phyloP scores from a whole-genome alignment of 2,888 invertebrate species.

The Podabrus alpinus region DNA sequence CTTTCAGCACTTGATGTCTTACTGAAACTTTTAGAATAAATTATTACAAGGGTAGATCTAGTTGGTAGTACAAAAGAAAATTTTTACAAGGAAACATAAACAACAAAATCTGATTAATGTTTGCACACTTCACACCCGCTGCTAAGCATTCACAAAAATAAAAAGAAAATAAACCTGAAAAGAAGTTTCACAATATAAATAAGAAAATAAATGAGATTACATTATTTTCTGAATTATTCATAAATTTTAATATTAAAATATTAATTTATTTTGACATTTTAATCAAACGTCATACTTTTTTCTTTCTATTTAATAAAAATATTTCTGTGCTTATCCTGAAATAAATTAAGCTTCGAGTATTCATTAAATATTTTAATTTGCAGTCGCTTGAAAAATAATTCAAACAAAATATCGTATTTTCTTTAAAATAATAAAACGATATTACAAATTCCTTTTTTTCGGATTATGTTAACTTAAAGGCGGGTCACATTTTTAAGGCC shows the following conservation, averaged over 20 bases:
- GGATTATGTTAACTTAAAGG: no score
- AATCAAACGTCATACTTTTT: not conserved
- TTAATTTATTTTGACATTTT: not conserved
- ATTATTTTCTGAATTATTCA: not conserved
- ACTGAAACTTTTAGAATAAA: slow-evolving; percentile 23
- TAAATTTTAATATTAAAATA: not conserved
- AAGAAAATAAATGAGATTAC: not conserved
- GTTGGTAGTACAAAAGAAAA: slow-evolving; percentile 21
- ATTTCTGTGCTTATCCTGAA: not conserved
- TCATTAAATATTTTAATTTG: not conserved
- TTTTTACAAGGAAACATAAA: slow-evolving; percentile 26
- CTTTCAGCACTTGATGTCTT: slow-evolving; percentile 18
- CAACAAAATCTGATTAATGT: slow-evolving; percentile 17
- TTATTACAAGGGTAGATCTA: slow-evolving; percentile 23
- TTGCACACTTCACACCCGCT: slow-evolving; percentile 12
- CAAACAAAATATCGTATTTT: no score
- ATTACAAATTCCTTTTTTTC: no score
- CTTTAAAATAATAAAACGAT: not conserved
- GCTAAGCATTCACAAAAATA: slow-evolving; percentile 3
- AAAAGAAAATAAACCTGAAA: slow-evolving; percentile 11
- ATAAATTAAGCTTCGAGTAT: not conserved
- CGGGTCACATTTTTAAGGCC: no score
- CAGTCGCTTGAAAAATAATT: not conserved
- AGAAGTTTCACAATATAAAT: not conserved
- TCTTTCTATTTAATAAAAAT: not conserved